Conservation (phyloP, 1,140 invertebrate species). For the Melitaea cinxia region DNA sequence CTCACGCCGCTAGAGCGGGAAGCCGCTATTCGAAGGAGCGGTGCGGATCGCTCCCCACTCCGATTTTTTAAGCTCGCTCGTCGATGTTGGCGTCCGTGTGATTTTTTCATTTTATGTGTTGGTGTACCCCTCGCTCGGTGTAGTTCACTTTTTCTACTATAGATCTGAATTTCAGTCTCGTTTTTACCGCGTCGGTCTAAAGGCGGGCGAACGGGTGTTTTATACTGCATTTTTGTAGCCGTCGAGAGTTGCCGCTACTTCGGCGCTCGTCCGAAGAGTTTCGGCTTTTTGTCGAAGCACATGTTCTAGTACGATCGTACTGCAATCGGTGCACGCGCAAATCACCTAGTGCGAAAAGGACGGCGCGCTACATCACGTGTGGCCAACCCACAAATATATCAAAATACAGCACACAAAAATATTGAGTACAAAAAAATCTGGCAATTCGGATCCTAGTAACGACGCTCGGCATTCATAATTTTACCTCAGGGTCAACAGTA, state of each 20-base stretch:
- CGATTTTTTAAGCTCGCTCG: conserved; percentile 77
- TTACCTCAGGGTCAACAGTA: conserved; percentile 75
- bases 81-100: conserved; percentile 74
- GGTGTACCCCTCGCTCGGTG: conserved; percentile 79
- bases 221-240: conserved; percentile 73
- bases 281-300: conserved; percentile 67
- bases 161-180: conserved; percentile 81
- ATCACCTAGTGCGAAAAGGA: conserved; percentile 65
- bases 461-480: conserved; percentile 77
- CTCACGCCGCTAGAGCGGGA: conserved; percentile 72
- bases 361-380: conserved; percentile 67
- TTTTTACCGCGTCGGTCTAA: conserved; percentile 80
- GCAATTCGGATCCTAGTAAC: conserved; percentile 79
- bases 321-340: conserved; percentile 68
- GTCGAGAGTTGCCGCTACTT: conserved; percentile 50
- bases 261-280: conserved; percentile 46
- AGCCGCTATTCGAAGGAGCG: conserved; percentile 51
- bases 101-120: conserved; percentile 81
- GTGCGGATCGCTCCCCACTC: conserved; percentile 63
- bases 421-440: conserved; percentile 78
- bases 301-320: conserved; percentile 58
- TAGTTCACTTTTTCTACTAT: conserved; percentile 82
- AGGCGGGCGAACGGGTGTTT: conserved; percentile 74
- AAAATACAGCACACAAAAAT: conserved; percentile 78
- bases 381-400: conserved; percentile 63